Evolutionary conservation across 2,888 invertebrate genomes (phyloP).

Genomic region (Limulus polyphemus): DNA sequence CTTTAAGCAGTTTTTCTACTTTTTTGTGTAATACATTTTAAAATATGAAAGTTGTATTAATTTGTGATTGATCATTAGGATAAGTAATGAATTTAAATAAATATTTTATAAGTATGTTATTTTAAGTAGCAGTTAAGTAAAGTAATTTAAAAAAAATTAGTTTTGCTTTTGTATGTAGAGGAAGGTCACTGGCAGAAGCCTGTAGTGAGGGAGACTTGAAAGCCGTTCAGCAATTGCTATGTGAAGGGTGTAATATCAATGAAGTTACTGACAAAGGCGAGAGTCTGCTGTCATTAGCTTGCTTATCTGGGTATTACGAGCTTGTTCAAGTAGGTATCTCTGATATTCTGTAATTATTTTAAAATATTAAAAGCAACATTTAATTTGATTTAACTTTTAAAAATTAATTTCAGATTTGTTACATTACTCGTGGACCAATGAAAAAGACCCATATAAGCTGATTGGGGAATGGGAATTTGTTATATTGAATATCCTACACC

Average conservation of each 20-base stretch:
- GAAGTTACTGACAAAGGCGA: conserved; percentile 97
- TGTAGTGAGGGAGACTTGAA: conserved; percentile 90
- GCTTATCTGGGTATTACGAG: conserved; percentile 94
- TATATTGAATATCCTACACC: too few relatives aligned
- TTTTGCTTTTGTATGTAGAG: background rate
- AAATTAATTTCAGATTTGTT: too few relatives aligned
- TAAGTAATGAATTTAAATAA: too few relatives aligned
- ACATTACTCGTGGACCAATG: too few relatives aligned
- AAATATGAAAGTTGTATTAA: background rate
- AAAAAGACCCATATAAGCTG: too few relatives aligned
- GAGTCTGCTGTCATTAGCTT: conserved; percentile 85
- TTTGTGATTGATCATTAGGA: too few relatives aligned
- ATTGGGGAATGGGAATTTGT: too few relatives aligned
- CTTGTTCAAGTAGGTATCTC: conserved; percentile 65
- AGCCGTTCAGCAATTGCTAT: conserved; percentile 76
- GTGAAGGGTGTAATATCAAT: conserved; percentile 85
- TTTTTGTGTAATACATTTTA: background rate
- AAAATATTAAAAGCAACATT: background rate
- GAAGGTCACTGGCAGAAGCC: conserved; percentile 66
- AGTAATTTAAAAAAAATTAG: too few relatives aligned
- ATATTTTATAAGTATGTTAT: too few relatives aligned
- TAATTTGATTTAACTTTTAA: too few relatives aligned
- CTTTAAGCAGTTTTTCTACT: background rate
- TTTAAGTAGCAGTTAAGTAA: too few relatives aligned
- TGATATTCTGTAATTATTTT: background rate